These are phyloP conservation scores for Apantesis nais DNA, from an alignment of 2,888 invertebrate genomes.

Conservation along the genomic window DNA sequence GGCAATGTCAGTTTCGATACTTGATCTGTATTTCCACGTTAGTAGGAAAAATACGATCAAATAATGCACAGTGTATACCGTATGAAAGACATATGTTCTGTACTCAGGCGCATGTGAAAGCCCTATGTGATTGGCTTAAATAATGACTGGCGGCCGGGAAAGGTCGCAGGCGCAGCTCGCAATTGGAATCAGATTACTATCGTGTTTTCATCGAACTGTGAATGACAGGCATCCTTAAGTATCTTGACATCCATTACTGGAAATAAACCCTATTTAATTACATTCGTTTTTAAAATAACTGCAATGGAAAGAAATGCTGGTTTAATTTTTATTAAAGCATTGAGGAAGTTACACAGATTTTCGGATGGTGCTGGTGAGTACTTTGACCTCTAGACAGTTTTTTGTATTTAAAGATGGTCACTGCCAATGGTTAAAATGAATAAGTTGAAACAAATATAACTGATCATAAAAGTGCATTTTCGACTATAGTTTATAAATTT, in stretches of 20 bases:
- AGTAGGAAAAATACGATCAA: not conserved
- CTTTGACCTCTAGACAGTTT: not conserved
- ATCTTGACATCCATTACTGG: slow-evolving; percentile 35
- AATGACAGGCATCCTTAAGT: slow-evolving; percentile 52
- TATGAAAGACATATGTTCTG: slow-evolving; percentile 2
- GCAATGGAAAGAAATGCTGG: not conserved
- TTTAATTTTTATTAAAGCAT: not conserved
- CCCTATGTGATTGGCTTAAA: slow-evolving; percentile 25
- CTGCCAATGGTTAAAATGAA: not conserved
- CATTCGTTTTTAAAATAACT: slow-evolving; percentile 24
- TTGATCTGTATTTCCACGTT: not conserved
- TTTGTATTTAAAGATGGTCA: not conserved
- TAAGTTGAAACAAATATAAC: too few relatives aligned
- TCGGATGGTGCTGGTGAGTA: not conserved
- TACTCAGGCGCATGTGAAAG: slow-evolving; percentile 13
- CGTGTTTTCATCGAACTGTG: slow-evolving; percentile 58
- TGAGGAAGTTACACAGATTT: not conserved
- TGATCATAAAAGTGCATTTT: too few relatives aligned
- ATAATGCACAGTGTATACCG: not conserved
- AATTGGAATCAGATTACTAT: slow-evolving; percentile 56
- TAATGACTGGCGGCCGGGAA: slow-evolving; percentile 36
- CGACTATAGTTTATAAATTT: too few relatives aligned
- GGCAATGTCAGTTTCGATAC: not conserved
- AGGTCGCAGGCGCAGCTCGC: slow-evolving; percentile 32
- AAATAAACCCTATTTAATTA: slow-evolving; percentile 37